These are phyloP conservation scores for Diachasma alloeum DNA, from an alignment of 1,140 invertebrate species.

Conservation along the genomic window DNA sequence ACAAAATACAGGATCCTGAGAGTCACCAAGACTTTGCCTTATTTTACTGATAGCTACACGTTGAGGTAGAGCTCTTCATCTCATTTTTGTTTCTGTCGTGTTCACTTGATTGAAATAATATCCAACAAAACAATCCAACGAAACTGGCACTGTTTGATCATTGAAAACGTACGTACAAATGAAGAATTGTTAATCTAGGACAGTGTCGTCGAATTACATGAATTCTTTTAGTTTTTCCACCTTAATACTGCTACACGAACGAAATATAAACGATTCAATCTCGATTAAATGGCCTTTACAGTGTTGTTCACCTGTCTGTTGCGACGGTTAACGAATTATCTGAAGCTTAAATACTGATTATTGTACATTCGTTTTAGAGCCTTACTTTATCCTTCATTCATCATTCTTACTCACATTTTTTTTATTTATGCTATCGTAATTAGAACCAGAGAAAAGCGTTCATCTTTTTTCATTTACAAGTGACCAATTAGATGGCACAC, in stretches of 20 bases:
- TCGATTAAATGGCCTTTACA: background rate
- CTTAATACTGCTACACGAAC: constrained; percentile 20
- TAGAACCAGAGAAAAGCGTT: constrained; percentile 15
- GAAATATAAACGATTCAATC: background rate
- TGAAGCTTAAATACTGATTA: constrained; percentile 40
- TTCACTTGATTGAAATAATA: background rate
- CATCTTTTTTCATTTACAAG: background rate
- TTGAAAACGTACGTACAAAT: constrained; percentile 15
- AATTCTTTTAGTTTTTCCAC: background rate
- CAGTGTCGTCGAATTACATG: too few species aligned
- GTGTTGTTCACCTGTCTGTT: background rate
- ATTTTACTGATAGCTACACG: constrained; percentile 13
- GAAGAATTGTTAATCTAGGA: constrained; percentile 12
- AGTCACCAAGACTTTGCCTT: background rate
- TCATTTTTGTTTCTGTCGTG: constrained; percentile 8
- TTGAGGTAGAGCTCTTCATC: constrained; percentile 23
- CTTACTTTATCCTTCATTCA: constrained; percentile 23
- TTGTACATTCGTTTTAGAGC: constrained; percentile 39
- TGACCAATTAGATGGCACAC: background rate
- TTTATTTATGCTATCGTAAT: background rate
- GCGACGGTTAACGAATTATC: constrained; percentile 29
- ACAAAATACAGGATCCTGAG: background rate
- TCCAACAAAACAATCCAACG: background rate
- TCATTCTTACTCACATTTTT: background rate
- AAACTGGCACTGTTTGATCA: background rate